Evolutionary conservation across 2,888 invertebrate species (phyloP).

Genomic region (Imbricaverruca yamaguchii): DNA sequence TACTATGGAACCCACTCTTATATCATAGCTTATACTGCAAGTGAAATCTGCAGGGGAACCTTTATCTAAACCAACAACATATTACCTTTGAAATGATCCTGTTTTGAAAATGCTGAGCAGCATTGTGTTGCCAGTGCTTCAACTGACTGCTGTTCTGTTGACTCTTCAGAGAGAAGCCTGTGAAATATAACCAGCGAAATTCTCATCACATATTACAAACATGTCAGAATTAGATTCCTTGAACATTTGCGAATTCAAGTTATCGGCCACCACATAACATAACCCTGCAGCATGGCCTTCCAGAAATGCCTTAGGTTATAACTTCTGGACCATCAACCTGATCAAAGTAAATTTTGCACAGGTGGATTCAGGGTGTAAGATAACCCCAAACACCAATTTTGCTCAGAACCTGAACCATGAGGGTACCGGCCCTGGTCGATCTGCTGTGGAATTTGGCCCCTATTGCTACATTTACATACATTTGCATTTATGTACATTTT

Average conservation of each 20-base stretch:
- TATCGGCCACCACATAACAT: not conserved
- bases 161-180: slow-evolving; percentile 64
- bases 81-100: slow-evolving; percentile 68
- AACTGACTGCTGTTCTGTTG: slow-evolving; percentile 62
- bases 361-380: too few relatives aligned
- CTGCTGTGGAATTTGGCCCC: not conserved
- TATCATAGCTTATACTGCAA: too few relatives aligned
- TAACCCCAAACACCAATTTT: too few relatives aligned
- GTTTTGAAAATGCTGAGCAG: slow-evolving; percentile 67
- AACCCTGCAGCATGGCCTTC: too few relatives aligned
- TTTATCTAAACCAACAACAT: slow-evolving; percentile 32
- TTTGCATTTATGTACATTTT: too few relatives aligned
- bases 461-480: not conserved
- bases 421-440: too few relatives aligned
- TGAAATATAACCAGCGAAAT: slow-evolving; percentile 36
- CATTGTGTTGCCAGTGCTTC: slow-evolving; percentile 67
- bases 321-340: too few relatives aligned
- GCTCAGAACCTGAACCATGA: not conserved
- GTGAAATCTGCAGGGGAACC: too few relatives aligned
- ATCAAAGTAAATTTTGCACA: too few relatives aligned
- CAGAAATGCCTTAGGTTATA: too few relatives aligned
- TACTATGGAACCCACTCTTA: too few relatives aligned
- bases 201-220: slow-evolving; percentile 24
- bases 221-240: not conserved
- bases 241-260: not conserved